phyloP scores from a whole-genome alignment of 2,888 invertebrate genomes.

The Carcina quercana region DNA sequence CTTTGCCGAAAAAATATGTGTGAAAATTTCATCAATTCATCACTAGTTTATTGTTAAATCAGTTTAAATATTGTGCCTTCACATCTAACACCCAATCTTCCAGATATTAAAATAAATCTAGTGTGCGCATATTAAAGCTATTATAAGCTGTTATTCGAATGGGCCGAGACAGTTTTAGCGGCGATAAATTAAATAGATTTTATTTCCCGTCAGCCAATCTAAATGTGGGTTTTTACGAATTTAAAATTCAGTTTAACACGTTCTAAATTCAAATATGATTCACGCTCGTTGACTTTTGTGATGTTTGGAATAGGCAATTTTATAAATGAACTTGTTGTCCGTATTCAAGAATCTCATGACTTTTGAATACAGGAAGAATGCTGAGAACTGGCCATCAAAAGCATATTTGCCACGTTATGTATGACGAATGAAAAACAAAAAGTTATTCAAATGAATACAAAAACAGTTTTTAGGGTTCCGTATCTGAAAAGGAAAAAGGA shows the following conservation, averaged over 20 bases:
- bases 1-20: no score
- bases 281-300: slow-evolving; percentile 6
- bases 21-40: not conserved
- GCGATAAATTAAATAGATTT: slow-evolving; percentile 37
- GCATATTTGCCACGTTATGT: no score
- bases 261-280: slow-evolving; percentile 9
- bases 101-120: no score
- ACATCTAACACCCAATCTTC: not conserved
- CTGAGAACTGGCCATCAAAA: no score
- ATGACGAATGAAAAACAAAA: no score
- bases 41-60: not conserved
- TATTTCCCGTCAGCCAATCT: slow-evolving; percentile 27
- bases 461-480: no score
- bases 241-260: slow-evolving; percentile 8
- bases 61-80: not conserved
- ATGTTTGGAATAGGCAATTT: slow-evolving; percentile 3
- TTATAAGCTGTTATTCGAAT: slow-evolving; percentile 34
- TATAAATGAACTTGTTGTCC: not conserved
- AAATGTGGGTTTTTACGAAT: slow-evolving; percentile 18
- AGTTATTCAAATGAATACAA: no score
- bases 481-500: no score
- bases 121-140: no score
- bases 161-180: slow-evolving; percentile 29
- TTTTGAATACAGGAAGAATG: no score
- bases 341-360: not conserved